Conservation (phyloP, 2,113 vertebrate genomes). For the Myotis yumanensis region DNA sequence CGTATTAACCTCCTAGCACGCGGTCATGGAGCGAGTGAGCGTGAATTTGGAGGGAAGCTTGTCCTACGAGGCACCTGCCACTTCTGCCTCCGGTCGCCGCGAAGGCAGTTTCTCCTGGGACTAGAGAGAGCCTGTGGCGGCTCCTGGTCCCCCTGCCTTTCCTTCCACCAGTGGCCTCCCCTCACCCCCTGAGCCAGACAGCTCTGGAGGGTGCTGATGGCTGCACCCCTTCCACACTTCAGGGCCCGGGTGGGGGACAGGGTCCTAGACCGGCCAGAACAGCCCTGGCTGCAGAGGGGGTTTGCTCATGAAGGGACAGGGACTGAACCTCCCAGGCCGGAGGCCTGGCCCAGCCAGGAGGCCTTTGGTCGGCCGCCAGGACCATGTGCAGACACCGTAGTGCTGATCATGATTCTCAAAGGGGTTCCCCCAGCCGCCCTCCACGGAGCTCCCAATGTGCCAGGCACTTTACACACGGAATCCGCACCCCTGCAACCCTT, state of each 20-base stretch:
- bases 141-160: not conserved
- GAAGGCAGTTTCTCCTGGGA: not conserved
- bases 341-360: not conserved
- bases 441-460: not conserved
- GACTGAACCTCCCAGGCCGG: not conserved
- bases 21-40: not conserved
- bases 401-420: not conserved
- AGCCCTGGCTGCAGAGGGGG: not conserved
- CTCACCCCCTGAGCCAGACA: not conserved
- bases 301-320: not conserved
- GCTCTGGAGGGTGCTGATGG: not conserved
- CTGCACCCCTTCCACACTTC: not conserved
- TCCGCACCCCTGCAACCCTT: not conserved
- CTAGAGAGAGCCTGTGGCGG: rapidly evolving
- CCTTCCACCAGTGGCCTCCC: not conserved
- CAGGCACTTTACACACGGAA: not conserved
- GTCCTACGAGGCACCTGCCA: rapidly evolving
- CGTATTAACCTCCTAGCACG: not conserved
- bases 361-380: not conserved
- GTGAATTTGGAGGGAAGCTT: not conserved
- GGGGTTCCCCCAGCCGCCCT: not conserved
- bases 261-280: not conserved
- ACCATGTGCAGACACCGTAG: rapidly evolving
- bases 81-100: not conserved
- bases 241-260: rapidly evolving